These are phyloP conservation scores for Mimumesa dahlbomi DNA, from an alignment of 2,888 invertebrate genomes.

Conservation along the genomic window DNA sequence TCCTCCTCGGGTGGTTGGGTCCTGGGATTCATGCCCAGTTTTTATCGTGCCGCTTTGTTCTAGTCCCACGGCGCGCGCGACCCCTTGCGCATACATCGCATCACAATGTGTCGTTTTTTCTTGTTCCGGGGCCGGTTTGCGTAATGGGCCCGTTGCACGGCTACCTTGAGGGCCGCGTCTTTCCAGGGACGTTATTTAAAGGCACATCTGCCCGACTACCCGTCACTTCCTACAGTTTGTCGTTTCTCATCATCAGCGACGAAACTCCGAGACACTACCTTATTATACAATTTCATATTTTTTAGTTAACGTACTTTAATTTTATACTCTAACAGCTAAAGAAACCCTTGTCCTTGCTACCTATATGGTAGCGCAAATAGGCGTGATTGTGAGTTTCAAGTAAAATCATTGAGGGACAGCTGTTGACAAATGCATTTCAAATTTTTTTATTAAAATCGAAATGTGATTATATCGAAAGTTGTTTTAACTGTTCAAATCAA, in stretches of 20 bases:
- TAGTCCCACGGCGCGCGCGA: slow-evolving; percentile 71
- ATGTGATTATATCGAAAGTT: too few species aligned
- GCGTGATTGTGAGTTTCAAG: too few species aligned
- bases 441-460: too few species aligned
- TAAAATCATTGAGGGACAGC: too few species aligned
- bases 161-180: slow-evolving; percentile 53
- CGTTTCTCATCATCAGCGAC: background rate
- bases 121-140: slow-evolving; percentile 66
- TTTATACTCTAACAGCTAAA: too few species aligned
- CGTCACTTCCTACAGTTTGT: slow-evolving; percentile 9
- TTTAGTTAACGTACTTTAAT: too few species aligned
- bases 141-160: slow-evolving; percentile 59
- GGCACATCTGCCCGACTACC: slow-evolving; percentile 34
- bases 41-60: slow-evolving; percentile 78
- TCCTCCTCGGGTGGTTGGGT: slow-evolving; percentile 33
- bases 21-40: slow-evolving; percentile 73
- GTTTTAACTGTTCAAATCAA: too few species aligned
- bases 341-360: too few species aligned
- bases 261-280: background rate
- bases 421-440: too few species aligned
- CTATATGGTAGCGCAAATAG: too few species aligned
- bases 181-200: slow-evolving; percentile 42
- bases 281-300: too few species aligned
- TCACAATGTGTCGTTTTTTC: slow-evolving; percentile 79
- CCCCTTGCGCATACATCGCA: slow-evolving; percentile 71